Evolutionary conservation across 2,113 vertebrate genomes (phyloP).

Genomic region (Piliocolobus tephrosceles): DNA sequence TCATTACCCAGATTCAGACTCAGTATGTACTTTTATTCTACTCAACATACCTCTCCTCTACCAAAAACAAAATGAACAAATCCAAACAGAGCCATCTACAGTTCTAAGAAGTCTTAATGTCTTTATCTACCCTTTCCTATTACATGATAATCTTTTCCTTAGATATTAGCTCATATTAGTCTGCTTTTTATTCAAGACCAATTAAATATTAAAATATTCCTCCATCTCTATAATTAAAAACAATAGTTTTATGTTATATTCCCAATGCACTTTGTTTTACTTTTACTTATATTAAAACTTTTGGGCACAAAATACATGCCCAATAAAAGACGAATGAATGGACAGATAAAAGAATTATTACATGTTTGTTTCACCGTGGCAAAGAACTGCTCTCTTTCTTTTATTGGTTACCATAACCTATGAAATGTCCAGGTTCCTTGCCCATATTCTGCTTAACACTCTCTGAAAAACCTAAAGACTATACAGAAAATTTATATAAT

Average conservation of each 20-base stretch:
- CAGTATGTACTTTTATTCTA: background rate
- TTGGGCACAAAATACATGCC: background rate
- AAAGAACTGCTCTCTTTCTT: background rate
- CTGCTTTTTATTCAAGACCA: background rate
- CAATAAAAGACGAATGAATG: background rate
- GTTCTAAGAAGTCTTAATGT: background rate
- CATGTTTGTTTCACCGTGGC: background rate
- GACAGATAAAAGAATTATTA: background rate
- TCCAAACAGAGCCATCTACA: background rate
- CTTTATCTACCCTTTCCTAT: background rate
- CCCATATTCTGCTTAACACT: background rate
- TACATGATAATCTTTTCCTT: background rate
- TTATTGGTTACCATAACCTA: background rate
- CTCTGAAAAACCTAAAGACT: conserved; percentile 33
- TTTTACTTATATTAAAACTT: background rate
- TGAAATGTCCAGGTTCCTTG: background rate
- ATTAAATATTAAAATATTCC: conserved; percentile 40
- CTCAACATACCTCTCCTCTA: background rate
- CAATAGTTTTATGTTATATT: background rate
- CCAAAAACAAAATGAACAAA: background rate
- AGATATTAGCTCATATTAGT: background rate
- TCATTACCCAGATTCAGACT: background rate
- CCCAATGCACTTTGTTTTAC: background rate
- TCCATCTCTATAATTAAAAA: background rate
- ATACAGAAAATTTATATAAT: background rate